Evolutionary conservation across 2,113 vertebrate species (phyloP).

Genomic region (Sus scrofa): T2T-Sscrofa CM000817.6:21883501-21884000

Average conservation of each 20-base stretch:
- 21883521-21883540: conserved; percentile 81
- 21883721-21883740: background rate
- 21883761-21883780: background rate
- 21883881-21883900: background rate
- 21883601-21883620: conserved; percentile 69
- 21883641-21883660: conserved; percentile 36
- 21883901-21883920: conserved; percentile 8
- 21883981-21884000: background rate
- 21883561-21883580: conserved; percentile 82
- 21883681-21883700: background rate
- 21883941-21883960: background rate
- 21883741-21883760: background rate
- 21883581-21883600: conserved; percentile 62
- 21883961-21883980: too few relatives aligned
- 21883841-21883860: conserved; percentile 14
- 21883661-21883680: background rate
- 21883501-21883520: conserved; percentile 59
- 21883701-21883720: background rate
- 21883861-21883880: conserved; percentile 35
- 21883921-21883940: background rate
- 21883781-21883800: background rate
- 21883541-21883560: conserved; percentile 83
- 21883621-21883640: background rate
- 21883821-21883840: background rate
- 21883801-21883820: background rate